phyloP scores from a whole-genome alignment of 2,113 vertebrate genomes.

The Cottus gobio region DNA sequence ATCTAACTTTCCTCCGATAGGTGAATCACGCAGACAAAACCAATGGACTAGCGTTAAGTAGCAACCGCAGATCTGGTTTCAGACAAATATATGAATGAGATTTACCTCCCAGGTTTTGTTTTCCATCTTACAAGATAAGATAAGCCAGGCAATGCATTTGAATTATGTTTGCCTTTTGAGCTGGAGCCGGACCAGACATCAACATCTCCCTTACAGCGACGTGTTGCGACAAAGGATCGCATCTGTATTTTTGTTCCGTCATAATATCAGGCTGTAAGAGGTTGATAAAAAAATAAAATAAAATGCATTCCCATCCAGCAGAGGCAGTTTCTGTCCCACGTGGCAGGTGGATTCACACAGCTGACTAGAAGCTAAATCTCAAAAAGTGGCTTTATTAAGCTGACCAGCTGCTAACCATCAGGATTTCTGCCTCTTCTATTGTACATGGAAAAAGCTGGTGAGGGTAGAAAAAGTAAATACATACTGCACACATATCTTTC shows the following conservation, averaged over 20 bases:
- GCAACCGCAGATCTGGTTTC: conserved; percentile 63
- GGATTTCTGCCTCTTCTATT: neutral
- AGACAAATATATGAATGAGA: conserved; percentile 67
- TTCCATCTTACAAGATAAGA: conserved; percentile 57
- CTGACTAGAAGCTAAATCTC: conserved; percentile 28
- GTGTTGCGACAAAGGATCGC: conserved; percentile 25
- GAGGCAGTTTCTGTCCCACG: conserved; percentile 13
- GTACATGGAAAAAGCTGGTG: neutral
- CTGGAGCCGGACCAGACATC: conserved; percentile 31
- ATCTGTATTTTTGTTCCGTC: conserved; percentile 27
- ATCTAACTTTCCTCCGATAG: conserved; percentile 78
- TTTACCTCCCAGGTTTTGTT: conserved; percentile 58
- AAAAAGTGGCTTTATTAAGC: conserved; percentile 1
- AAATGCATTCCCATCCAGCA: conserved; percentile 9
- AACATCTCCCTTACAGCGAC: conserved; percentile 20
- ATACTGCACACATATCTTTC: neutral
- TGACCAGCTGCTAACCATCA: conserved; percentile 17
- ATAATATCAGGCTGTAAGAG: conserved; percentile 8
- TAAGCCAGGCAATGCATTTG: conserved; percentile 66
- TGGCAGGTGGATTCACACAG: conserved; percentile 38
- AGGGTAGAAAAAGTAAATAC: neutral
- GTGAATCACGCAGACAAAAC: conserved; percentile 78
- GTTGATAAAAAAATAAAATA: conserved; percentile 19
- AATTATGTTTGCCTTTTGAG: conserved; percentile 56
- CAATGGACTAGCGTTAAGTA: conserved; percentile 73